A percentile compares a stretch with the other conserved stretches of the same genome.
These are phyloP conservation scores for Strigamia maritima DNA, from an alignment of 2,888 invertebrate genomes.

Conservation along the genomic window DNA sequence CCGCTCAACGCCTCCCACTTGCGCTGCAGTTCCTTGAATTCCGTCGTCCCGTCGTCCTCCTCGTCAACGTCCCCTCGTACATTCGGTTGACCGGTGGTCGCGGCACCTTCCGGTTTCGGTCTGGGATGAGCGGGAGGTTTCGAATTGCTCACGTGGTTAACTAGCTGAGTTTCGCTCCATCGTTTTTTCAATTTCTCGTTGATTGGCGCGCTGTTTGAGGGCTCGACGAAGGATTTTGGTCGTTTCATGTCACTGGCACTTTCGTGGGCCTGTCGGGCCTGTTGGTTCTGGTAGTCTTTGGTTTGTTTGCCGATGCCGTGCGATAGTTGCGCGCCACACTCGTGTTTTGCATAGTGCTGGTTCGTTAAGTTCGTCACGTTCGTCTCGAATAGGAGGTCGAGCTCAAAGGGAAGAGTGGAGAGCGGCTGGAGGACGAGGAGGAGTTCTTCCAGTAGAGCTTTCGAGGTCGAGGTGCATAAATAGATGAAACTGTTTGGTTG, in stretches of 20 bases:
- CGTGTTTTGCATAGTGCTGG: constrained; percentile 46
- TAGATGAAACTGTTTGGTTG: constrained; percentile 69
- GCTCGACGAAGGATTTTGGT: background rate
- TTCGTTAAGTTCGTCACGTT: constrained; percentile 58
- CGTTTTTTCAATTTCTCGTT: constrained; percentile 59
- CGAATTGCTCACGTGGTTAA: too few species aligned
- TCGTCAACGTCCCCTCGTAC: background rate
- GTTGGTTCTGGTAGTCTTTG: constrained; percentile 44
- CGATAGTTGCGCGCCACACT: background rate
- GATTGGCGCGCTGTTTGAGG: background rate
- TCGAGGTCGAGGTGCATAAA: constrained; percentile 58
- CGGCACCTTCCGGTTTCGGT: constrained; percentile 43
- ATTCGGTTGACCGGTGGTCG: background rate
- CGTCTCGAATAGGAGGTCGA: constrained; percentile 77
- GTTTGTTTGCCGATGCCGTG: constrained; percentile 41
- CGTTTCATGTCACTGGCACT: background rate
- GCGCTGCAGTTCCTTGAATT: constrained; percentile 71
- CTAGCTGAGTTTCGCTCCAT: constrained; percentile 64
- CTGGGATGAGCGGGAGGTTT: background rate
- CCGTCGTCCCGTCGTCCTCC: constrained; percentile 46
- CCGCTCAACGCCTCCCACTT: constrained; percentile 75
- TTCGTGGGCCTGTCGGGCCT: constrained; percentile 8
- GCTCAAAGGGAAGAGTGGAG: constrained; percentile 72
- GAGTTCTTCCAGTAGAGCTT: constrained; percentile 67
- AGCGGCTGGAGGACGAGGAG: constrained; percentile 74